These are phyloP conservation scores for Theonella swinhoei DNA, from an alignment of 37 sponge, comb jelly and placozoan genomes.

Conservation along the genomic window DNA sequence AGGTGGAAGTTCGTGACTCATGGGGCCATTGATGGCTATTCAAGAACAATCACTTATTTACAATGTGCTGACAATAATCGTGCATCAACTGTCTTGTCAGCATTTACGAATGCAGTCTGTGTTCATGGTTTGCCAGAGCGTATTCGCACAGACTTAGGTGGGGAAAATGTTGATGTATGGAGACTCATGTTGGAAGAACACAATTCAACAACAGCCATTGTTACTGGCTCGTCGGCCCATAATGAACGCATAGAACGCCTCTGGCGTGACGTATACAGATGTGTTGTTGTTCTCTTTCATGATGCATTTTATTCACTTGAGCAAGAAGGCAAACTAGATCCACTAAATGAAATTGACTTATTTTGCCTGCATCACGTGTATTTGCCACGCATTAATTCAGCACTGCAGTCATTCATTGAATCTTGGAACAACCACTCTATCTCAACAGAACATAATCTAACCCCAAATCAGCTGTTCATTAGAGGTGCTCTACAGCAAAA, in stretches of 20 bases:
- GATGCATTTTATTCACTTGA: slow-evolving; percentile 37
- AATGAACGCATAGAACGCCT: no score
- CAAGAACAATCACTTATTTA: no score
- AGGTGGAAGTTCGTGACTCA: no score
- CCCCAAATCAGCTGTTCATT: slow-evolving; percentile 12
- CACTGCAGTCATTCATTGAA: background rate
- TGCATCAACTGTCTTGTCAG: slow-evolving; percentile 46
- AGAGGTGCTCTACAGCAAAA: background rate
- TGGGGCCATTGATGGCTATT: no score
- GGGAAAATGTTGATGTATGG: slow-evolving; percentile 52
- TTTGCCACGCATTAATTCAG: slow-evolving; percentile 3
- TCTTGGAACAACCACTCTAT: slow-evolving; percentile 18
- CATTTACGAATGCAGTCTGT: slow-evolving; percentile 30
- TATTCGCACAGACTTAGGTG: slow-evolving; percentile 46
- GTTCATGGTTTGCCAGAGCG: slow-evolving; percentile 44
- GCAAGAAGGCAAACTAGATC: slow-evolving; percentile 17
- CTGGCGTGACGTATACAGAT: no score
- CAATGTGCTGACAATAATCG: no score
- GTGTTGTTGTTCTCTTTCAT: slow-evolving; percentile 29
- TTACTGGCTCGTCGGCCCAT: no score
- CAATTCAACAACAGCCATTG: no score
- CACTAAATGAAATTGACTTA: slow-evolving; percentile 37
- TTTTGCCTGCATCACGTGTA: no score
- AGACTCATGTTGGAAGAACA: slow-evolving; percentile 7
- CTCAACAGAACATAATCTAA: no score